Conservation (phyloP, 2,888 invertebrate species). For the Urechis unicinctus region DNA sequence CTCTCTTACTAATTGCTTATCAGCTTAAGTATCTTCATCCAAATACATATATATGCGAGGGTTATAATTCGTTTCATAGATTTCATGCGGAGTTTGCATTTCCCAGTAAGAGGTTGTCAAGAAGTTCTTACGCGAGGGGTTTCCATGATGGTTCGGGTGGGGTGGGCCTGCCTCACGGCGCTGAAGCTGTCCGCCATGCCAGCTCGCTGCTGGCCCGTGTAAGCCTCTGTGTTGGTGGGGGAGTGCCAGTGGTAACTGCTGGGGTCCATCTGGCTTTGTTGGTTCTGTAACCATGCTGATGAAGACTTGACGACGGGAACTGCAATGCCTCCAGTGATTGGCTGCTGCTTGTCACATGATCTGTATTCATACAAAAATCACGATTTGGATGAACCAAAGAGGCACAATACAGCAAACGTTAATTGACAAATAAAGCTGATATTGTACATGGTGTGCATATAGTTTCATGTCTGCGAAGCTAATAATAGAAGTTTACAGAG, state of each 20-base stretch:
- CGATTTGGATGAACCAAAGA: background rate
- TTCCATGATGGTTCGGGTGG: conserved; percentile 7
- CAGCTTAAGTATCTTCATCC: too few species aligned
- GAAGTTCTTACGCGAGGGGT: too few species aligned
- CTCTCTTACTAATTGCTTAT: too few species aligned
- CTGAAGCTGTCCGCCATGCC: conserved; percentile 1
- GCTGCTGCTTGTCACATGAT: conserved; percentile 38
- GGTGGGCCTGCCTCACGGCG: background rate
- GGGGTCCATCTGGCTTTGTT: conserved; percentile 22
- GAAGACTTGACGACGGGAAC: conserved; percentile 20
- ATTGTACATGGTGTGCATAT: too few species aligned
- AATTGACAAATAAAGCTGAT: too few species aligned
- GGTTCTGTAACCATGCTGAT: conserved; percentile 21
- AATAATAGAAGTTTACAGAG: too few species aligned
- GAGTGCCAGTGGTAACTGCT: conserved; percentile 29
- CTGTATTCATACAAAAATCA: conserved; percentile 16
- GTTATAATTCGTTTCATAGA: too few species aligned
- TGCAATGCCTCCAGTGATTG: conserved; percentile 13
- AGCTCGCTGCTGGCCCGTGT: conserved; percentile 26
- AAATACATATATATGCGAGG: too few species aligned
- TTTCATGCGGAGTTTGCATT: too few species aligned
- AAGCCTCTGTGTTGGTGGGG: conserved; percentile 26
- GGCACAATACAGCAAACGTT: too few species aligned
- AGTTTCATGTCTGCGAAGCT: too few species aligned
- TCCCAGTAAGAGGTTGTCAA: too few species aligned